Conservation (phyloP, 1,140 invertebrate species). For the Oreohelix idahoensis region DNA sequence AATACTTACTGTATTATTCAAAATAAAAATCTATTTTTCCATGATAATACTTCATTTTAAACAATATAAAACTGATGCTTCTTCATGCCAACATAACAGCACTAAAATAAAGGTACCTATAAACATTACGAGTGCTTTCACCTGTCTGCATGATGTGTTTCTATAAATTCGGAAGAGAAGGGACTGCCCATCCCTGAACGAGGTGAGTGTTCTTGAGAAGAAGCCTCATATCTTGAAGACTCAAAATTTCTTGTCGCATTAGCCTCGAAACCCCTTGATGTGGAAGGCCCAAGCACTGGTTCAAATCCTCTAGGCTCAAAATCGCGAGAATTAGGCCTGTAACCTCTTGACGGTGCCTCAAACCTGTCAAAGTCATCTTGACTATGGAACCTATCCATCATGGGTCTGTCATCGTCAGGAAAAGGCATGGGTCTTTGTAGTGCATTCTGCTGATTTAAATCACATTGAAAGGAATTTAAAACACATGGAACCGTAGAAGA, state of each 20-base stretch:
- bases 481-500: too few relatives aligned
- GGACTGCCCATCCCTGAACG: slow-evolving; percentile 17
- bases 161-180: slow-evolving; percentile 25
- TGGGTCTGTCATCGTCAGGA: slow-evolving; percentile 25
- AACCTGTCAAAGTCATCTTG: slow-evolving; percentile 28
- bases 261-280: neutral
- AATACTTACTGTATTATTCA: too few relatives aligned
- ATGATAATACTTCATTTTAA: too few relatives aligned
- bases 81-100: too few relatives aligned
- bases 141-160: slow-evolving; percentile 8
- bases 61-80: too few relatives aligned
- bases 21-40: too few relatives aligned
- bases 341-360: neutral
- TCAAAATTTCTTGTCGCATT: neutral
- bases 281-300: neutral
- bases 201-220: slow-evolving; percentile 3
- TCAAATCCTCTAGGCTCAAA: slow-evolving; percentile 27
- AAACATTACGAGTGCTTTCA: slow-evolving; percentile 16
- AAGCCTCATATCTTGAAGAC: neutral
- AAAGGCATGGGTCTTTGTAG: slow-evolving; percentile 27
- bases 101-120: too few relatives aligned
- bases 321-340: slow-evolving; percentile 2
- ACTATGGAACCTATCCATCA: slow-evolving; percentile 12
- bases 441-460: slow-evolving; percentile 7
- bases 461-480: too few relatives aligned